Base-by-base conservation (phyloP, 2,797 vertebrate genomes). In the Bradypodion ventrale region DNA sequence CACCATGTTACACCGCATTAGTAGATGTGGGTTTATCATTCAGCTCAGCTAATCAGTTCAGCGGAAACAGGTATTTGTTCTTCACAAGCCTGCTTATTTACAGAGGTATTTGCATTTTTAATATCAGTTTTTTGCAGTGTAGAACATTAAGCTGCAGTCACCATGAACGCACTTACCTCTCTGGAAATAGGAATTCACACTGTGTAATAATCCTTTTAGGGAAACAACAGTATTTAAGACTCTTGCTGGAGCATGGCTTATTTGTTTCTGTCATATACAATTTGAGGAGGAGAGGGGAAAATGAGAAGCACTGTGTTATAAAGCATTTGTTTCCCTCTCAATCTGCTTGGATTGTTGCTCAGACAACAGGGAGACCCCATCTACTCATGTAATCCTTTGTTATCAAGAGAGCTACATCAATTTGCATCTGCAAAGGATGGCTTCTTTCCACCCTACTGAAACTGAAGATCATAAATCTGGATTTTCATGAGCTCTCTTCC, bases 221-320 rank as follows among this genome's bases (percentile, higher is more conserved):
- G 74, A 84, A 87, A 87, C 74, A 84, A 87, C 78, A 77, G 82
- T 87, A 84, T 87, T 87, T 87, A 87, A 87, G 73, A 81, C 78
- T 84, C 59, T 84, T 81, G 86, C 66, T 87, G 77, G 65, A 87
- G 73, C 73, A 7, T 87, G 78, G 46, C 78, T 87, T 81, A 87
- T 81, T 87, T 84, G 73, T 59, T 84, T 77, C 86, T 87, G 78
- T 87, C 82, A 77, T 87, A 84, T 84, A 73, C 46, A 52, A 87
- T 87, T 84, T 87, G 84, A 84, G 60, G 70, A 46, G 29, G 59
- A 62, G 84, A 81, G 42, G 75, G 74, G 86, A 81, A 78, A 84
- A 87, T 84, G 66, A 81, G 49, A 66, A 84, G 46, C 29, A 32
- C 42, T 2, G 32, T 87, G 70, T 83, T 87, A 87, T 52, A 15